A percentile compares a stretch with the other conserved stretches of the same genome.
Evolutionary conservation across 2,113 vertebrate species (phyloP).

Genomic region (Neolamprologus variostigma): DNA sequence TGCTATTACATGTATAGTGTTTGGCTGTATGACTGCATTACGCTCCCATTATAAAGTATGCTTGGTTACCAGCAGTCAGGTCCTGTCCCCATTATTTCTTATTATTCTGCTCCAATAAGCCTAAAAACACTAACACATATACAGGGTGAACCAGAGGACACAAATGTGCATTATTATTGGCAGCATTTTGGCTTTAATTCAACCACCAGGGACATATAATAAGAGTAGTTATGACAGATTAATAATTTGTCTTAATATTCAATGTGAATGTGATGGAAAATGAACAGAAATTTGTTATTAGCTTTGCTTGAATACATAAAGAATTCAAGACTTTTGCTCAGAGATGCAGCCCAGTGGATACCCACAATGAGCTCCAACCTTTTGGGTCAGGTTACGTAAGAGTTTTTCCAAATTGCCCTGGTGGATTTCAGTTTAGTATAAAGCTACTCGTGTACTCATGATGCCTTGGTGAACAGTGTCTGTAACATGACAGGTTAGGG

Average conservation of each 20-base stretch:
- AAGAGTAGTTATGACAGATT: not conserved
- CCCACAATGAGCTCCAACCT: not conserved
- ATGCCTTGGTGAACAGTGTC: not conserved
- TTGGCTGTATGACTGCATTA: not conserved
- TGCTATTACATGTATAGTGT: not conserved
- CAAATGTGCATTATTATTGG: not conserved
- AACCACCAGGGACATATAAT: not conserved
- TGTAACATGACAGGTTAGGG: not conserved
- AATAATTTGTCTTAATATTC: not conserved
- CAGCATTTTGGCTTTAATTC: not conserved
- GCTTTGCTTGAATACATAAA: not conserved
- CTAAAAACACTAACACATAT: not conserved
- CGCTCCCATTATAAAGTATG: not conserved
- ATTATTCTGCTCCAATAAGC: slow-evolving; percentile 35
- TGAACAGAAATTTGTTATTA: not conserved
- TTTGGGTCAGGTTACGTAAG: not conserved
- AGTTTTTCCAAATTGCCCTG: not conserved
- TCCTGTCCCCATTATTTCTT: slow-evolving; percentile 17
- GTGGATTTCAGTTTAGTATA: not conserved
- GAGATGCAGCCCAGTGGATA: not conserved
- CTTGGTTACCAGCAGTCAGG: slow-evolving; percentile 20
- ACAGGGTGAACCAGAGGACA: not conserved
- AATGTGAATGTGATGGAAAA: slow-evolving; percentile 9
- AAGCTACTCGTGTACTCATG: not conserved
- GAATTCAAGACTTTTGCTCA: slow-evolving; percentile 6